Conservation (phyloP, 2,888 invertebrate genomes). For the Leptopilina syphax region DNA sequence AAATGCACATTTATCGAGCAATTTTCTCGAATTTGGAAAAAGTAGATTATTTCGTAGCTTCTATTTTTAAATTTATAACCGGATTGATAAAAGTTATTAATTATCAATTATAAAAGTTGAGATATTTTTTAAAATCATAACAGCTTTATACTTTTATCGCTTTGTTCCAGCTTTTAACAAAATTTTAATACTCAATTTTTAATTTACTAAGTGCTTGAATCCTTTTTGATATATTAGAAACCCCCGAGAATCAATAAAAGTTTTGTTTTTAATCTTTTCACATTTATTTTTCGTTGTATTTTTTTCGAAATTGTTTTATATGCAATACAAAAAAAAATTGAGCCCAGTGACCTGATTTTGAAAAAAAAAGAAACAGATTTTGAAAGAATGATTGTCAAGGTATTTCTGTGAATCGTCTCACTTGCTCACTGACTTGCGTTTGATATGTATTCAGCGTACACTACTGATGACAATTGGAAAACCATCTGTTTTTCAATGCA, state of each 20-base stretch:
- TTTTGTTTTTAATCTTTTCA: neutral
- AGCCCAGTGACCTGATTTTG: slow-evolving; percentile 18
- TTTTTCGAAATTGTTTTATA: too few species aligned
- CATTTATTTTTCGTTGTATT: neutral
- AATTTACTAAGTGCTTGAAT: neutral
- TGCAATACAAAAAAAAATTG: neutral
- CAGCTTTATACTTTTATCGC: neutral
- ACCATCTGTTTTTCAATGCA: slow-evolving; percentile 13
- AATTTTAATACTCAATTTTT: neutral
- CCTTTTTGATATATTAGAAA: neutral
- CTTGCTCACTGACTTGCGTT: slow-evolving; percentile 48
- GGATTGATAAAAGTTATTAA: neutral
- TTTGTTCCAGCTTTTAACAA: neutral
- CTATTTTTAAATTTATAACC: neutral
- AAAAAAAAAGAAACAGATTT: slow-evolving; percentile 47
- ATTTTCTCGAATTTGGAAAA: too few species aligned
- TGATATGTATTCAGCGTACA: slow-evolving; percentile 50
- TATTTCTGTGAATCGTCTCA: slow-evolving; percentile 45
- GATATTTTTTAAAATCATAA: slow-evolving; percentile 1
- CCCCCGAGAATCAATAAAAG: neutral
- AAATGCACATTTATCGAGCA: too few species aligned
- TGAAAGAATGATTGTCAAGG: slow-evolving; percentile 52
- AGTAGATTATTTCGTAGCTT: neutral
- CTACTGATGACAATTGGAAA: slow-evolving; percentile 21
- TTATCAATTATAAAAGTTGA: neutral